Base-by-base conservation (phyloP, 2,113 vertebrate genomes). In the Spheniscus mendiculus region DNA sequence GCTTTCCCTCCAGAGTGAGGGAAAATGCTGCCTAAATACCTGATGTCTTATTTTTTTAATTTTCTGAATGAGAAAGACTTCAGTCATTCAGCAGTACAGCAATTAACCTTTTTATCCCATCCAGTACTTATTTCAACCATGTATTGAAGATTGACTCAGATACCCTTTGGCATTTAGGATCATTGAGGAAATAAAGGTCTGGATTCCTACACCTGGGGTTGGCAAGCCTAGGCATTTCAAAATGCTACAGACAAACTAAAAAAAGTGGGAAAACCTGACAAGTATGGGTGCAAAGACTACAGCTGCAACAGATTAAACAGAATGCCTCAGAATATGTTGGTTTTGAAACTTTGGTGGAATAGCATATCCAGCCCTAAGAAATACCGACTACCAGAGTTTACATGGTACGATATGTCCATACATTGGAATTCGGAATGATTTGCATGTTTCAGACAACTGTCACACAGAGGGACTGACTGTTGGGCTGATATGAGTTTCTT, bases 271-370 rank as follows among this genome's bases (percentile, higher is more conserved):
- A 90, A 79, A 79, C 6, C 4, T 13, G 10, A 32, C 19, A 81
- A 73, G 7, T 20, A 3, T 36, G 23, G 7, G 6, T 62, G 11
- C n/a, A 67, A 82, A 82, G 21, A 19, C 40, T 73, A 36, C 6
- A 34, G 25, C 27, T 61, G 17, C 25, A 83, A 56, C 7, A 42
- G 3, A 9, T 58, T 74, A 81, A 85, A 67, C 0, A 2, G 4
- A 82, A 42, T 85, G 13, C 9, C n/a, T 76, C n/a, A 58, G 45
- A 85, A 62, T 25, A 52, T 0, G 0, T 1, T 38, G 3, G 0
- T 30, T 74, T 55, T 8, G 56, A 85, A 88, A 69, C 18, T 8
- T 47, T 21, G 12, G 14, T 65, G 44, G 30, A 66, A 49, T 12
- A 59, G 3, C 7, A 29, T 49, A 73, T 40, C 18, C 12, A 88